Evolutionary conservation across 2,888 invertebrate genomes (phyloP).

Genomic region (Eilema sororculum): DNA sequence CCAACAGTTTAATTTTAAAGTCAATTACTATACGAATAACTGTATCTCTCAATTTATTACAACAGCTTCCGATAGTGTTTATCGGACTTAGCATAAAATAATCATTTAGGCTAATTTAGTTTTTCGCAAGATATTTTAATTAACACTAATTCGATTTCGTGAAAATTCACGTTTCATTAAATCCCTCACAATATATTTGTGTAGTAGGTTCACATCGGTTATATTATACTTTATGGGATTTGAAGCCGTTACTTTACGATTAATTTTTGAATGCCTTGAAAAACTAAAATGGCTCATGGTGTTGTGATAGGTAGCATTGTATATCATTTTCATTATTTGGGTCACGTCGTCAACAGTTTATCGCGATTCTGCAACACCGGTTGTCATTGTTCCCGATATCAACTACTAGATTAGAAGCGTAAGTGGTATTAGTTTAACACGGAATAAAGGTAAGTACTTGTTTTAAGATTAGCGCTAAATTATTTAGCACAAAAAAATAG

Average conservation of each 20-base stretch:
- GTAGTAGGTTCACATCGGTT: neutral
- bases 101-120: neutral
- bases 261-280: neutral
- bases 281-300: slow-evolving; percentile 4
- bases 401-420: slow-evolving; percentile 31
- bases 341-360: slow-evolving; percentile 56
- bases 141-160: neutral
- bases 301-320: slow-evolving; percentile 39
- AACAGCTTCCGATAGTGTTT: neutral
- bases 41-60: neutral
- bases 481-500: neutral
- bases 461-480: slow-evolving; percentile 7
- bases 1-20: slow-evolving; percentile 27
- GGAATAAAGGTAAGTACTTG: slow-evolving; percentile 3
- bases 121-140: neutral
- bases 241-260: neutral
- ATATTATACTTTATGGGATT: neutral
- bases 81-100: neutral
- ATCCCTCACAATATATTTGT: neutral
- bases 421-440: slow-evolving; percentile 2
- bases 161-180: neutral
- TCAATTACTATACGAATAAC: neutral
- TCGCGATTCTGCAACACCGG: slow-evolving; percentile 50
- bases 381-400: slow-evolving; percentile 47
- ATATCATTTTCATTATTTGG: slow-evolving; percentile 49